These are phyloP conservation scores for Selenia dentaria DNA, from an alignment of 2,888 invertebrate species.

Conservation along the genomic window DNA sequence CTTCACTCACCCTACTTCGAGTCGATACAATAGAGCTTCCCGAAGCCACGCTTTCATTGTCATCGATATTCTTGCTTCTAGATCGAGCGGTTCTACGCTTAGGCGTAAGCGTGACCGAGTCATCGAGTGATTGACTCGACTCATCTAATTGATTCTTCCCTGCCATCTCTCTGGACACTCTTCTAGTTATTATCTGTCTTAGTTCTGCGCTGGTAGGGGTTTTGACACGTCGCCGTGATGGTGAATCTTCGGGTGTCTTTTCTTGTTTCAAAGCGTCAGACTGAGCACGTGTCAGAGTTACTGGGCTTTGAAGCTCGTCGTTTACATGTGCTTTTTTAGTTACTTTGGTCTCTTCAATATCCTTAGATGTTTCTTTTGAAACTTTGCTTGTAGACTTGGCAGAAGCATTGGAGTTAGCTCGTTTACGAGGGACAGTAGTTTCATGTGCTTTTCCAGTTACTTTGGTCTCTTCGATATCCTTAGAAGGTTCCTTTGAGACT, in stretches of 20 bases:
- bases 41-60: slow-evolving; percentile 64
- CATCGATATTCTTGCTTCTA: slow-evolving; percentile 53
- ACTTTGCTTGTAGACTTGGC: slow-evolving; percentile 21
- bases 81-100: slow-evolving; percentile 45
- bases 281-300: slow-evolving; percentile 59
- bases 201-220: slow-evolving; percentile 63
- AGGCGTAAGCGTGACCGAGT: slow-evolving; percentile 52
- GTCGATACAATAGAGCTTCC: slow-evolving; percentile 62
- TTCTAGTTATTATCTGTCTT: slow-evolving; percentile 65
- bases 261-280: slow-evolving; percentile 56
- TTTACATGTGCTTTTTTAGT: slow-evolving; percentile 24
- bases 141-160: slow-evolving; percentile 50
- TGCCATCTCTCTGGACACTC: slow-evolving; percentile 65
- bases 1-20: slow-evolving; percentile 39
- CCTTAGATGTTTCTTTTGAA: background rate
- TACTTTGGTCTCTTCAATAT: slow-evolving; percentile 19
- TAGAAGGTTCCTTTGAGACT: too few relatives aligned
- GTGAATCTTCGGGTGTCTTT: slow-evolving; percentile 50
- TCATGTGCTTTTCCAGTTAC: slow-evolving; percentile 12
- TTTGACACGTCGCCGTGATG: slow-evolving; percentile 49
- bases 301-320: slow-evolving; percentile 52
- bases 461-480: slow-evolving; percentile 6
- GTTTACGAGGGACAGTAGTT: slow-evolving; percentile 26
- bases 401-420: slow-evolving; percentile 19
- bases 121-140: slow-evolving; percentile 48